Evolutionary conservation across 1,140 invertebrate species (phyloP).

Genomic region (Anthonomus grandis): DNA sequence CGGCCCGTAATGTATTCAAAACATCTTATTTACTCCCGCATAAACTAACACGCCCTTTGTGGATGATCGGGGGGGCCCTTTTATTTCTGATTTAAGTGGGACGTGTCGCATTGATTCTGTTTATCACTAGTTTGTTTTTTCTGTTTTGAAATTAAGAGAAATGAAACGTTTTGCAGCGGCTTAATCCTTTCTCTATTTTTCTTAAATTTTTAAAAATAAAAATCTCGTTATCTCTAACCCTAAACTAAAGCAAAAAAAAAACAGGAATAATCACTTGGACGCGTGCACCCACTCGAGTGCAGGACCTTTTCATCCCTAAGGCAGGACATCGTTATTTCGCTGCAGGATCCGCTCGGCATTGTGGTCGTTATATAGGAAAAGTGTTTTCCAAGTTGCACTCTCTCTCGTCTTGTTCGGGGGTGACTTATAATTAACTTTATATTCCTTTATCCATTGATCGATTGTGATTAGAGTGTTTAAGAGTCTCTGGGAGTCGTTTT

Average conservation of each 20-base stretch:
- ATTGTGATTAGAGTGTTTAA: too few relatives aligned
- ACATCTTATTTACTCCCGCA: slow-evolving; percentile 30
- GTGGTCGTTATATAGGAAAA: slow-evolving; percentile 19
- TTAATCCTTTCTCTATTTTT: too few relatives aligned
- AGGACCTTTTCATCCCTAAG: slow-evolving; percentile 16
- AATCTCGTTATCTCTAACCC: slow-evolving; percentile 26
- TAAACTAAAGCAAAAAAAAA: slow-evolving; percentile 11
- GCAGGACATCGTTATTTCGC: slow-evolving; percentile 27
- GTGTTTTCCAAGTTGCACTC: slow-evolving; percentile 25
- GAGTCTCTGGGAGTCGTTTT: too few relatives aligned
- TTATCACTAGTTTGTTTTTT: neutral
- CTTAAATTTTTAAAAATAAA: too few relatives aligned
- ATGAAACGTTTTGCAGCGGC: too few relatives aligned
- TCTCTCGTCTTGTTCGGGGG: too few relatives aligned
- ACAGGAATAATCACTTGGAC: slow-evolving; percentile 26
- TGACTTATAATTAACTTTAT: too few relatives aligned
- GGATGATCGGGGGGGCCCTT: slow-evolving; percentile 10
- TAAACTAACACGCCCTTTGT: slow-evolving; percentile 13
- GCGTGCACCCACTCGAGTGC: slow-evolving; percentile 18
- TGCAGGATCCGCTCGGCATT: slow-evolving; percentile 17
- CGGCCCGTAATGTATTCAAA: slow-evolving; percentile 27
- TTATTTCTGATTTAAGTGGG: slow-evolving; percentile 7
- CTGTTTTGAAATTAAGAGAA: too few relatives aligned
- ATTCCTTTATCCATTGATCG: too few relatives aligned
- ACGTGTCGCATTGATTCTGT: neutral